A percentile compares a stretch with the other conserved stretches of the same genome.
phyloP scores from a whole-genome alignment of 1,140 invertebrate species.

The Drosophila prosaltans region DNA sequence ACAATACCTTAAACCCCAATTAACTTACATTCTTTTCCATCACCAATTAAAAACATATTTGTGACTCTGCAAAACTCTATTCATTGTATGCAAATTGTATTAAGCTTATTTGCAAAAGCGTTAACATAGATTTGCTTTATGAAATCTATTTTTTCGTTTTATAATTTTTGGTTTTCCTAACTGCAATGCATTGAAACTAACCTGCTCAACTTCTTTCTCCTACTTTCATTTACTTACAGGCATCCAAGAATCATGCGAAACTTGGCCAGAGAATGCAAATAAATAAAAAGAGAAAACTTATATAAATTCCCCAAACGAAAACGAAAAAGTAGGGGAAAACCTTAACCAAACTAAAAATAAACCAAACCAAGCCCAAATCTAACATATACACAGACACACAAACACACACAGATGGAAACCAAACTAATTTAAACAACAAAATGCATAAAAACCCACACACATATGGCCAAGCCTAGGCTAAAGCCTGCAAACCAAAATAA shows the following conservation, averaged over 20 bases:
- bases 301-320: constrained; percentile 56
- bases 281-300: constrained; percentile 47
- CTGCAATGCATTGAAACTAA: constrained; percentile 10
- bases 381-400: constrained; percentile 1
- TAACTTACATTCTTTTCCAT: too few relatives aligned
- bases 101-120: background rate
- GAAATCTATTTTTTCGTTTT: background rate
- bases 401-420: background rate
- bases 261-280: constrained; percentile 50
- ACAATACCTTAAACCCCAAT: too few relatives aligned
- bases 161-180: background rate
- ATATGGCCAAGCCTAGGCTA: constrained; percentile 8
- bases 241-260: constrained; percentile 32
- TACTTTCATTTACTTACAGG: constrained; percentile 4
- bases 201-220: constrained; percentile 17
- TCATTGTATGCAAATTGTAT: background rate
- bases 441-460: constrained; percentile 20
- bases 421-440: constrained; percentile 14
- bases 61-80: background rate
- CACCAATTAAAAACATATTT: too few relatives aligned
- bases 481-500: constrained; percentile 36
- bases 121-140: background rate
- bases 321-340: constrained; percentile 14
- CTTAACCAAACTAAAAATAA: too few relatives aligned
- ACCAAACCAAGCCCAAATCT: background rate